Evolutionary conservation across 2,797 vertebrate genomes (phyloP).

Genomic region (Syndactyla subalaris): DNA sequence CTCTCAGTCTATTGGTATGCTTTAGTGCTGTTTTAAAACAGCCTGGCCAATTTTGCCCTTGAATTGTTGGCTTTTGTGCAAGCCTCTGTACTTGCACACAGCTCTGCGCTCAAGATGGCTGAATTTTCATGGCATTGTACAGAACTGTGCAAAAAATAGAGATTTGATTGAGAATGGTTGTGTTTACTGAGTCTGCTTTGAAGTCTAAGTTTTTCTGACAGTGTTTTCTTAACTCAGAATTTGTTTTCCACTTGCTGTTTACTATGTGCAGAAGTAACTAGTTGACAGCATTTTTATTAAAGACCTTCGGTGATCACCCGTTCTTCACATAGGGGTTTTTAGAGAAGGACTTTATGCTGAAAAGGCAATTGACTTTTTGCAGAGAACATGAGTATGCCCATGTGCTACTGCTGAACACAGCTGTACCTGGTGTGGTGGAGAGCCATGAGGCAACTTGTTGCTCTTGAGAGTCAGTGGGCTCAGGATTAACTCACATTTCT

Average conservation of each 20-base stretch:
- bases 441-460: not conserved
- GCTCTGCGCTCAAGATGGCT: not conserved
- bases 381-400: not conserved
- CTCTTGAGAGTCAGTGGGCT: not conserved
- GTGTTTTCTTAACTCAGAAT: not conserved
- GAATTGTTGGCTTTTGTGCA: not conserved
- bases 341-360: not conserved
- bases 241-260: not conserved
- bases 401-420: not conserved
- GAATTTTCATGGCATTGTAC: not conserved
- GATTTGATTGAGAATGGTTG: not conserved
- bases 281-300: not conserved
- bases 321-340: not conserved
- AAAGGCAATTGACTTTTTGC: not conserved
- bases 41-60: not conserved
- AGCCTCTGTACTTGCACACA: not conserved
- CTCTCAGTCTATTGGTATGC: not conserved
- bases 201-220: not conserved
- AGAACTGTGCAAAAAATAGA: not conserved
- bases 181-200: not conserved
- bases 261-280: not conserved
- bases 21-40: not conserved
- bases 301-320: not conserved
- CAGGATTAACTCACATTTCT: not conserved
- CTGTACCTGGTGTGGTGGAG: not conserved